phyloP scores from a whole-genome alignment of 1,140 invertebrate genomes.

The Mya arenaria region DNA sequence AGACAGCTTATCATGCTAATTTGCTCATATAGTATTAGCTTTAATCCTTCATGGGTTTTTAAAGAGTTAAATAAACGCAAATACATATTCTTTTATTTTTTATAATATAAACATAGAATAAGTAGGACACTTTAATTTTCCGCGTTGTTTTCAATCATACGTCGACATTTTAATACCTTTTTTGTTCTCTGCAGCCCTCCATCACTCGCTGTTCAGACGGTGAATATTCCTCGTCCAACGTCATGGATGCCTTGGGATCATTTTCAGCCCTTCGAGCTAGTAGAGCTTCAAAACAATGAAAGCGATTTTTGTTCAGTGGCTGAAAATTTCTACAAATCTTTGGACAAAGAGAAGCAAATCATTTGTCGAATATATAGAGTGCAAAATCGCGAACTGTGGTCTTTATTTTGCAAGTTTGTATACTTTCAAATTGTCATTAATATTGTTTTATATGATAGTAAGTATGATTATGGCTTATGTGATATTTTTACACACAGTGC shows the following conservation, averaged over 20 bases:
- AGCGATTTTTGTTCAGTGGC: not conserved
- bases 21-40: too few species aligned
- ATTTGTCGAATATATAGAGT: not conserved
- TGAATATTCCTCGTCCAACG: not conserved
- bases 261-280: not conserved
- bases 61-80: too few species aligned
- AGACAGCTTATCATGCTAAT: too few species aligned
- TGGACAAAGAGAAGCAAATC: not conserved
- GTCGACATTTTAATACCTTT: not conserved
- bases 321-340: not conserved
- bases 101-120: not conserved
- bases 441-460: not conserved
- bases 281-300: not conserved
- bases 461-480: not conserved
- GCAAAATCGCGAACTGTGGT: constrained; percentile 13
- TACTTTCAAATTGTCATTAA: not conserved
- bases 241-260: not conserved
- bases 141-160: not conserved
- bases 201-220: not conserved
- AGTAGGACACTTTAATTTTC: not conserved
- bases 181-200: not conserved
- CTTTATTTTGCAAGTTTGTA: not conserved
- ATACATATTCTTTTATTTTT: too few species aligned
- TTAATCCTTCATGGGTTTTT: not conserved
- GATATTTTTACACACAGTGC: not conserved